Conservation (phyloP, 1,140 invertebrate species). For the Meloidogyne floridensis region DNA sequence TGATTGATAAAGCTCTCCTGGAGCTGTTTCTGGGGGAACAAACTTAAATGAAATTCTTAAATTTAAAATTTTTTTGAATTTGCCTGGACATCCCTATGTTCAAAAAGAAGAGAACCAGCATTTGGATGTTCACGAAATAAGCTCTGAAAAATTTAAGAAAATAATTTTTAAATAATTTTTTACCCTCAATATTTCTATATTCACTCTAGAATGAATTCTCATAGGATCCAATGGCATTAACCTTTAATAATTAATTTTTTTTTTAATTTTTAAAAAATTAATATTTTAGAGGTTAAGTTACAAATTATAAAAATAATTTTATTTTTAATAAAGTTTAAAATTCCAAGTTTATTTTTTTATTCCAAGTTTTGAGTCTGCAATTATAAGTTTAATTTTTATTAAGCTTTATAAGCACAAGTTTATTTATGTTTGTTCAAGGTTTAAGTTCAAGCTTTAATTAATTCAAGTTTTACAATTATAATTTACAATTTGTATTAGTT, state of each 20-base stretch:
- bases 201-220: slow-evolving; percentile 46
- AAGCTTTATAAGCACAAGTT: no score
- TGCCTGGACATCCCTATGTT: slow-evolving; percentile 61
- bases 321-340: no score
- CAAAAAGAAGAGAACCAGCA: slow-evolving; percentile 62
- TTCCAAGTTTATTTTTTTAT: no score
- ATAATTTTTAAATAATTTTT: neutral
- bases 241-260: slow-evolving; percentile 22
- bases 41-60: slow-evolving; percentile 34
- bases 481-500: no score
- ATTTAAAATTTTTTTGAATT: neutral
- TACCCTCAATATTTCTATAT: slow-evolving; percentile 58
- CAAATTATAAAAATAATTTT: no score
- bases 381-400: no score
- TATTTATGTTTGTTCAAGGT: no score
- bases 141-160: slow-evolving; percentile 44
- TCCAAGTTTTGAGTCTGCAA: no score
- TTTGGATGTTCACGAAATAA: slow-evolving; percentile 62
- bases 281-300: no score
- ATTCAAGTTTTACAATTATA: no score
- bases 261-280: no score
- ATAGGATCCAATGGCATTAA: slow-evolving; percentile 56
- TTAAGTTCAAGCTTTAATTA: no score
- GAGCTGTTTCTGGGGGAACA: slow-evolving; percentile 47
- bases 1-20: slow-evolving; percentile 32